phyloP scores from a whole-genome alignment of 2,797 vertebrate species.

The Cyprinella venusta region DNA sequence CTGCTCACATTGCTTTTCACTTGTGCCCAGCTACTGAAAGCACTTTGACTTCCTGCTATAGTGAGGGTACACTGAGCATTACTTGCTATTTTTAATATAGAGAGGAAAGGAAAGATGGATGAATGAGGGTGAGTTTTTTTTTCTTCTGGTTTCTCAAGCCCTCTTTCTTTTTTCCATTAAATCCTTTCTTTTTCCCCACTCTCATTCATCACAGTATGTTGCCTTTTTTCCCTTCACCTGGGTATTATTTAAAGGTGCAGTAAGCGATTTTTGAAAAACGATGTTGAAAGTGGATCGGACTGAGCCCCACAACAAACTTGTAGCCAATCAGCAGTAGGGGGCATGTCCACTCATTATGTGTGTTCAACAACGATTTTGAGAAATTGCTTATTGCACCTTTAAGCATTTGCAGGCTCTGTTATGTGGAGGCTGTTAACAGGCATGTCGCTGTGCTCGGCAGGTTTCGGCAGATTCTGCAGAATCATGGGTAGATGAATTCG shows the following conservation, averaged over 20 bases:
- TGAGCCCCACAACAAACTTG: too few species aligned
- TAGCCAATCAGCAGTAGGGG: too few species aligned
- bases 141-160: constrained; percentile 13
- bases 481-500: constrained; percentile 96
- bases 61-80: constrained; percentile 33
- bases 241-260: neutral
- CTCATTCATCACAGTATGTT: constrained; percentile 46
- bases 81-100: constrained; percentile 44
- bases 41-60: constrained; percentile 35
- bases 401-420: constrained; percentile 21
- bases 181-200: constrained; percentile 35
- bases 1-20: constrained; percentile 37
- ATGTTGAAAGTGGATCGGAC: too few species aligned
- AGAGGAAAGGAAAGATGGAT: constrained; percentile 45
- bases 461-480: constrained; percentile 89
- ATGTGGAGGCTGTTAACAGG: constrained; percentile 23
- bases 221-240: constrained; percentile 14
- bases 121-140: constrained; percentile 49
- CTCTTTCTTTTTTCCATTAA: constrained; percentile 22
- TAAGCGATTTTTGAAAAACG: too few species aligned
- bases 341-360: too few species aligned
- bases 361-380: too few species aligned
- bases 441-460: constrained; percentile 71
- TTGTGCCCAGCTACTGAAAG: constrained; percentile 34
- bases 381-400: neutral